Evolutionary conservation across 2,113 vertebrate genomes (phyloP), one percentile per base, ranked within the genome.

Genomic region (Henicopernis longicauda): DNA sequence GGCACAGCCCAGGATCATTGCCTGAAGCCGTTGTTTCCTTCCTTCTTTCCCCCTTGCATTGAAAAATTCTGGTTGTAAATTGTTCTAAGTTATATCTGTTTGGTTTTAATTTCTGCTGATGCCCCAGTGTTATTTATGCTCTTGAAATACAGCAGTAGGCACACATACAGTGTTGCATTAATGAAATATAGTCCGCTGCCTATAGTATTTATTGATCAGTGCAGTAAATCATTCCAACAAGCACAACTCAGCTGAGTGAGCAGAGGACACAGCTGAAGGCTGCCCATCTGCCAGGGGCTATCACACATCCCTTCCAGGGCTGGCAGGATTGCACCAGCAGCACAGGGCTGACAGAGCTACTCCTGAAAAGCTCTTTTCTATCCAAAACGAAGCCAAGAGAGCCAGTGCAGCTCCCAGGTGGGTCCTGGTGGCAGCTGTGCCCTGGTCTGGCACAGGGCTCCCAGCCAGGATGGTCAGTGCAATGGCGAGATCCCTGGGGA

Each of bases 41-140:
- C 22, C 36, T 89, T 71, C 45, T 36, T 83, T 31, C n/a, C 57
- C 12, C 7, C 3, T 34, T 8, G 3, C 4, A 16, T 1, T 47
- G 63, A 71, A 71, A 92, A 82, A 57, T 36, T 55, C 57, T 17
- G 63, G 31, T 36, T 82, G 63, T 82, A 91, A 97, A 82, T 93
- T 11, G 25, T 47, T 85, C 42, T 36, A 74, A 82, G 86, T 55
- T 42, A 40, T 67, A 13, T 32, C 63, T 31, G 57, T 40, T 95
- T 76, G 89, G 58, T 69, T 95, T 95, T 79, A 36, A 94, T 95
- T 91, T 87, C 78, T 93, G 87, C 94, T 77, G 91, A 19, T 94
- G 89, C 67, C 78, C 86, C 7, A 0, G 32, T 38, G 40, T 93
- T 95, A 93, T 95, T 96, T 90, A 95, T 42, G 62, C 81, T 70